phyloP scores from a whole-genome alignment of 2,888 invertebrate genomes.

The Lasioglossum marginatum region DNA sequence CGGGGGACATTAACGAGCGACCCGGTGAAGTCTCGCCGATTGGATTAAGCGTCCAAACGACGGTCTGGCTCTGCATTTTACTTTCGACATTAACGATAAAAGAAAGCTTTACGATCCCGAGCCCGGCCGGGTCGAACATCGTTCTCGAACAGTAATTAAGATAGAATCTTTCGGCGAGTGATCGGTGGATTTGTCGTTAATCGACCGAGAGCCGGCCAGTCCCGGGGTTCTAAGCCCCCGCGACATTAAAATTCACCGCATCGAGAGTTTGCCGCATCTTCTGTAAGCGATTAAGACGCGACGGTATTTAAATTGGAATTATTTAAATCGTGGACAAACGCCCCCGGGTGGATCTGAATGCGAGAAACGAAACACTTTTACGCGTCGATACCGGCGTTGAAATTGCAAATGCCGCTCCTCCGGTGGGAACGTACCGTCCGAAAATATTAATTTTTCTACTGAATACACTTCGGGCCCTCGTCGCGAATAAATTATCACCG shows the following conservation, averaged over 20 bases:
- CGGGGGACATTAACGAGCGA: conserved; percentile 60
- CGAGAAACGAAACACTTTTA: conserved; percentile 6
- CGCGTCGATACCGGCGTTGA: conserved; percentile 13
- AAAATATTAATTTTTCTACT: conserved; percentile 6
- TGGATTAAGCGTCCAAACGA: conserved; percentile 56
- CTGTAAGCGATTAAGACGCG: conserved; percentile 34
- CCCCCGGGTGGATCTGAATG: neutral
- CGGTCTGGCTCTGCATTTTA: conserved; percentile 57
- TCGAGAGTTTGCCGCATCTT: conserved; percentile 9
- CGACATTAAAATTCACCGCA: conserved; percentile 35
- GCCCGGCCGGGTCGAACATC: conserved; percentile 17
- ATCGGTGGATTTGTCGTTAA: conserved; percentile 56
- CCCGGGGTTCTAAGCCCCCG: neutral
- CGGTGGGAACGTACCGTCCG: neutral
- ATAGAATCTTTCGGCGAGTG: conserved; percentile 49
- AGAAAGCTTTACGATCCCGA: conserved; percentile 55
- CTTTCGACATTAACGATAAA: conserved; percentile 58
- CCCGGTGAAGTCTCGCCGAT: conserved; percentile 45
- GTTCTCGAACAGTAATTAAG: conserved; percentile 60
- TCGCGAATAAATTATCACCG: neutral
- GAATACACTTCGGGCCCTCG: neutral
- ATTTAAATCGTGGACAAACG: conserved; percentile 36
- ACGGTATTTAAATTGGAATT: conserved; percentile 57
- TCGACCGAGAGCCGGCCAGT: conserved; percentile 18
- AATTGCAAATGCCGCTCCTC: conserved; percentile 18